phyloP scores from a whole-genome alignment of 2,888 invertebrate genomes.

The Lithophane semibrunnea region DNA sequence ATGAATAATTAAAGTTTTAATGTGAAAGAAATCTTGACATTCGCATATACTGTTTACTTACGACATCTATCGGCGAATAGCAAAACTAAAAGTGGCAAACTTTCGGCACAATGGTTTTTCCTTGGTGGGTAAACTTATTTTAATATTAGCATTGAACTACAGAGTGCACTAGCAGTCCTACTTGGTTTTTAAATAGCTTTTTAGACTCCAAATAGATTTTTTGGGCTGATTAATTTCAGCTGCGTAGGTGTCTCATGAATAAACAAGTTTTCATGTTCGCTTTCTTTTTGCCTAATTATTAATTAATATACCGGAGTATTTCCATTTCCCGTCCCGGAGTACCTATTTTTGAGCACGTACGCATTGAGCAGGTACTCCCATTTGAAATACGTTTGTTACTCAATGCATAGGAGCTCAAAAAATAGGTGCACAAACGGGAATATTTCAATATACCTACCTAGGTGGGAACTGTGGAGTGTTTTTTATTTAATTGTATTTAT shows the following conservation, averaged over 20 bases:
- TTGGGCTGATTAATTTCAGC: background rate
- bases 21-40: background rate
- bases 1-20: background rate
- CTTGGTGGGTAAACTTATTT: slow-evolving; percentile 3
- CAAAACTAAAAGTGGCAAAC: slow-evolving; percentile 47
- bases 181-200: background rate
- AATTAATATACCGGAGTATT: background rate
- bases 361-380: too few species aligned
- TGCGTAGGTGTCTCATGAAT: too few species aligned
- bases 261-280: background rate
- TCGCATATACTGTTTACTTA: background rate
- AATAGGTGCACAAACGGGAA: too few species aligned
- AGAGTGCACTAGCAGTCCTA: slow-evolving; percentile 55
- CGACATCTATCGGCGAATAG: slow-evolving; percentile 75
- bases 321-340: too few species aligned
- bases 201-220: background rate
- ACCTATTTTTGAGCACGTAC: too few species aligned
- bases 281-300: background rate
- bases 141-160: slow-evolving; percentile 53
- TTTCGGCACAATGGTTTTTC: background rate
- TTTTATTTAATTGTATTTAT: background rate
- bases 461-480: background rate
- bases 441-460: background rate
- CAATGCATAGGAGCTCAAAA: too few species aligned
- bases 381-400: too few species aligned